A percentile compares a stretch with the other conserved stretches of the same genome.
Evolutionary conservation across 2,797 vertebrate species (phyloP).

Genomic region (Enoplosus armatus): DNA sequence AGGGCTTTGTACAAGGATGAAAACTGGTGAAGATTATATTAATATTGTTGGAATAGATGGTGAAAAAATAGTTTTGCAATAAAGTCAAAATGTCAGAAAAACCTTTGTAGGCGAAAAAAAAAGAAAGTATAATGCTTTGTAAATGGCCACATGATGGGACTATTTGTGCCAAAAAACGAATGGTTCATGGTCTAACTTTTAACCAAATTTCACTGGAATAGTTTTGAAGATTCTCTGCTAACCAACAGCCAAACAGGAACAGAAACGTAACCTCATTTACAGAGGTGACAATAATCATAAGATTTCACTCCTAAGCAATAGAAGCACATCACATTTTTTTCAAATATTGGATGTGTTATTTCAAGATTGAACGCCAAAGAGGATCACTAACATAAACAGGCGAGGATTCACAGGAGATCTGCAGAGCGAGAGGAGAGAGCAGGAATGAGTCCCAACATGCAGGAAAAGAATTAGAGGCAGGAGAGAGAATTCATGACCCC

Average conservation of each 20-base stretch:
- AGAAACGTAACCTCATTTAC: not conserved
- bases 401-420: not conserved
- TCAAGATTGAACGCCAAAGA: not conserved
- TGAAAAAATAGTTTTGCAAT: not conserved
- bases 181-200: not conserved
- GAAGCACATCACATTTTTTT: not conserved
- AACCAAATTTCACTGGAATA: not conserved
- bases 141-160: not conserved
- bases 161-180: not conserved
- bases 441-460: constrained; percentile 73
- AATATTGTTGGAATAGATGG: not conserved
- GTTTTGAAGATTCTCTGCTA: not conserved
- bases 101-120: not conserved
- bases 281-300: not conserved
- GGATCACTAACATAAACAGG: not conserved
- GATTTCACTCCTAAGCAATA: not conserved
- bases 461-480: constrained; percentile 61
- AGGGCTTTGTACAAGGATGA: not conserved
- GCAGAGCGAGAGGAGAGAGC: constrained; percentile 21
- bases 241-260: not conserved
- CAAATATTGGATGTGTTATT: not conserved
- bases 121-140: not conserved
- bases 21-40: not conserved
- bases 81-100: not conserved
- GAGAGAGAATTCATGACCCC: constrained; percentile 52